phyloP scores from a whole-genome alignment of 2,797 vertebrate species.

The Gambusia yucatana region DNA sequence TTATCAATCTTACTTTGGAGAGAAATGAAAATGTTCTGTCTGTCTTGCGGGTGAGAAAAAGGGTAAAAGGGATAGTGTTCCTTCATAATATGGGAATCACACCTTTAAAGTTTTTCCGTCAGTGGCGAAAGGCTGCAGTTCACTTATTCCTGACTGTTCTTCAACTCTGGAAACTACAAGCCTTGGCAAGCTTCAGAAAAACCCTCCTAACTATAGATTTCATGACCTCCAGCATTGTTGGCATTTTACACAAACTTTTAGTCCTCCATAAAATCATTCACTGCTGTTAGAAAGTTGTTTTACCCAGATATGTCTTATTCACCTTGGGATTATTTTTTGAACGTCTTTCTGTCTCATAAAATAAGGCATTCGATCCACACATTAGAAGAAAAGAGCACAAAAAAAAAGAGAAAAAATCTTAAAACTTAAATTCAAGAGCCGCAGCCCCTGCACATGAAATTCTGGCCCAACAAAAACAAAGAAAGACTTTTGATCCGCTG shows the following conservation, averaged over 20 bases:
- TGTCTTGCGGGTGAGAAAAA: conserved; percentile 31
- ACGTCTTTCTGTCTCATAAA: background rate
- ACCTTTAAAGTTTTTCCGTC: conserved; percentile 59
- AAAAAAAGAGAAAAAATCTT: conserved; percentile 28
- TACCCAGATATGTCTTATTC: conserved; percentile 5
- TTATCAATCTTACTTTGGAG: conserved; percentile 14
- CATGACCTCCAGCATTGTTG: conserved; percentile 49
- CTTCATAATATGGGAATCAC: conserved; percentile 41
- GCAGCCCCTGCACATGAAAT: conserved; percentile 58
- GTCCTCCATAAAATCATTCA: conserved; percentile 15
- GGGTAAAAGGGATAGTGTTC: conserved; percentile 44
- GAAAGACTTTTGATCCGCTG: conserved; percentile 67
- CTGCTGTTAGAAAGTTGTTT: conserved; percentile 13
- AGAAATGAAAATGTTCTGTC: conserved; percentile 21
- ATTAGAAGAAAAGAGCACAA: conserved; percentile 49
- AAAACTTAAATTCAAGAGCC: conserved; percentile 47
- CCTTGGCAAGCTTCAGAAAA: conserved; percentile 56
- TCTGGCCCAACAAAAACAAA: conserved; percentile 70
- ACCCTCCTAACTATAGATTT: conserved; percentile 58
- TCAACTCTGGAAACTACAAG: conserved; percentile 56
- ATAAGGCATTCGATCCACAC: conserved; percentile 23
- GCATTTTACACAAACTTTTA: conserved; percentile 26
- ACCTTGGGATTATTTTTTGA: conserved; percentile 16
- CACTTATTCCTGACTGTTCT: conserved; percentile 55
- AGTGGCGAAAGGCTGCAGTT: conserved; percentile 41